These are phyloP conservation scores for Xestia rhomboidea DNA, from an alignment of 2,888 invertebrate genomes.

Conservation along the genomic window DNA sequence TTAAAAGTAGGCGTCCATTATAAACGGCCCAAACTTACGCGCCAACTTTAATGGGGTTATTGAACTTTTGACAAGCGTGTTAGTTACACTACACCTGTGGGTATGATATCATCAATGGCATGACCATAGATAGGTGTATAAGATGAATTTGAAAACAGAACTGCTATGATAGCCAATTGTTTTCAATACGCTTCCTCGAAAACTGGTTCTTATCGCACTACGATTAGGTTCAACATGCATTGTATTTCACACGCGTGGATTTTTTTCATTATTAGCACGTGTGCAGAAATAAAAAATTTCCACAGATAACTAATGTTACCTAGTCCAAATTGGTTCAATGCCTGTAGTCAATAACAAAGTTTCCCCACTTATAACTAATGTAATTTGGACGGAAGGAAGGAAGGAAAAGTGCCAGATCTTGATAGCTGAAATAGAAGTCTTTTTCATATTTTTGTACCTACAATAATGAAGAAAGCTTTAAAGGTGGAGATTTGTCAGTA, in stretches of 20 bases:
- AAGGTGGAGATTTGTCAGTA: not conserved
- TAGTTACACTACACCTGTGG: constrained; percentile 32
- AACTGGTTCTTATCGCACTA: too few relatives aligned
- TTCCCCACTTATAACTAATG: too few relatives aligned
- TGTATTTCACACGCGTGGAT: too few relatives aligned
- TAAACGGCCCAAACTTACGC: constrained; percentile 39
- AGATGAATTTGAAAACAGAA: constrained; percentile 12
- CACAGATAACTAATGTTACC: too few relatives aligned
- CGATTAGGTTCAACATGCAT: too few relatives aligned
- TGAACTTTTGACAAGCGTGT: constrained; percentile 47
- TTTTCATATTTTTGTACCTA: not conserved
- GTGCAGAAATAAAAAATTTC: too few relatives aligned
- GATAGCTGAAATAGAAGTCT: not conserved
- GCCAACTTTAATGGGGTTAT: constrained; percentile 46
- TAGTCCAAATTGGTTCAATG: too few relatives aligned
- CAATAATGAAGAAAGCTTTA: not conserved
- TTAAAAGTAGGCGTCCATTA: constrained; percentile 27
- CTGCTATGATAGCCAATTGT: not conserved
- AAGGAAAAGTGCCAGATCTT: not conserved
- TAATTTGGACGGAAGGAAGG: too few relatives aligned
- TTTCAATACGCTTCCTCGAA: too few relatives aligned
- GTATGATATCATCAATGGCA: constrained; percentile 39
- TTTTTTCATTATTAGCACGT: too few relatives aligned
- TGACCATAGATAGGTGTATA: constrained; percentile 14
- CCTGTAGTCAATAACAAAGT: too few relatives aligned